phyloP scores from a whole-genome alignment of 2,113 vertebrate species.

The Plecturocebus donacophilus region DNA sequence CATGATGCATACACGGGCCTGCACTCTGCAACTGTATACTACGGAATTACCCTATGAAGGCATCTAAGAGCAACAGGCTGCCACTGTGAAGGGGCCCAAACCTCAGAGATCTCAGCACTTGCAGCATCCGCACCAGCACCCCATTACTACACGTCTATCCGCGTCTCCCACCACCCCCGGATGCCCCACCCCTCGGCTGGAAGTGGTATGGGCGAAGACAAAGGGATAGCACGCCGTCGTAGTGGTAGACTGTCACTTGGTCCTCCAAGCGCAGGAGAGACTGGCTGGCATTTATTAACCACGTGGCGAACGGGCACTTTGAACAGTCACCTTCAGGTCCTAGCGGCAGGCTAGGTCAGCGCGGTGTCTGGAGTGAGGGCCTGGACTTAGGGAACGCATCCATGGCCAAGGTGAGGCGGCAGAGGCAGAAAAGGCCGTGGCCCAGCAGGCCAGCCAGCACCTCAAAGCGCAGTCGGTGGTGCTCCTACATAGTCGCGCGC shows the following conservation, averaged over 20 bases:
- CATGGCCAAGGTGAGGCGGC: constrained; percentile 86
- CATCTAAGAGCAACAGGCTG: constrained; percentile 89
- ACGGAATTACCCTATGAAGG: constrained; percentile 84
- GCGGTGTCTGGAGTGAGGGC: constrained; percentile 86
- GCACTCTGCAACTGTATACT: constrained; percentile 87
- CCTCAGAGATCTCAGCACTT: constrained; percentile 92
- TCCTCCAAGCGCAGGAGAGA: constrained; percentile 91
- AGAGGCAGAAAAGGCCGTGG: constrained; percentile 78
- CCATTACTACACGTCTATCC: constrained; percentile 85
- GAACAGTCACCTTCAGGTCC: constrained; percentile 92
- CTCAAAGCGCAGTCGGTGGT: neutral
- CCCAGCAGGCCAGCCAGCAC: constrained; percentile 49
- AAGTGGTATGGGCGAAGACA: constrained; percentile 87
- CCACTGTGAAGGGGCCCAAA: constrained; percentile 85
- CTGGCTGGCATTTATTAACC: constrained; percentile 89
- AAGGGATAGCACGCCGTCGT: constrained; percentile 89
- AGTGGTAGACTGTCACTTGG: constrained; percentile 89
- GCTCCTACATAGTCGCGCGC: too few relatives aligned
- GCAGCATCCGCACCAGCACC: constrained; percentile 90
- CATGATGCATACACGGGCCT: constrained; percentile 86
- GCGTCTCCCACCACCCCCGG: neutral
- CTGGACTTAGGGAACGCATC: constrained; percentile 87
- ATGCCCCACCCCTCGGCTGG: too few relatives aligned
- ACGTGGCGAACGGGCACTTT: constrained; percentile 90
- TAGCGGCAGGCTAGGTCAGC: constrained; percentile 89